Base-by-base conservation (phyloP, 2,888 invertebrate genomes). In the Leucoma salicis region DNA sequence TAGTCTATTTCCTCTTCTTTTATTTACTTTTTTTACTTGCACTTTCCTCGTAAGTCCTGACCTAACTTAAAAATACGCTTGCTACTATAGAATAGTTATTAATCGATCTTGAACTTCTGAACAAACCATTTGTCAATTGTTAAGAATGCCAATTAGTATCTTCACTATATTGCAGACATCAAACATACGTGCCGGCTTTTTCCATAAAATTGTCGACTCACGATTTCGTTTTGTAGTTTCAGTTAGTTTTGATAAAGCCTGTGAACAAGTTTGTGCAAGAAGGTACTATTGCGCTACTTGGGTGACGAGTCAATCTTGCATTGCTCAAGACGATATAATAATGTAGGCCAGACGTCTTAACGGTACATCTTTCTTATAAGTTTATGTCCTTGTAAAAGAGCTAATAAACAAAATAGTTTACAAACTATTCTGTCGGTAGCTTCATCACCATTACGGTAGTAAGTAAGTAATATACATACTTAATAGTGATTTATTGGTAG, bases 331-430 rank as follows among this genome's bases (percentile, higher is more conserved):
- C 41, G 36, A 49, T 48, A 51, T 56, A 57, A 54, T 61, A 65
- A 72, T 68, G 70, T 78, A 61, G 68, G 70, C 63, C 69, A 74
- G 63, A 61, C 57, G 57, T 67, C 65, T 63, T 50, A 46, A 46
- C 53, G 40, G 60, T 63, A 53, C 65, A 70, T 73, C 72, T 70
- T 63, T 49, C 39, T n/a, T n/a, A n/a, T n/a, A n/a, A n/a, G n/a
- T n/a, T n/a, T n/a, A n/a, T n/a, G n/a, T n/a, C n/a, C n/a, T n/a
- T n/a, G n/a, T n/a, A n/a, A n/a, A n/a, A n/a, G n/a, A n/a, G n/a
- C n/a, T n/a, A n/a, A n/a, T n/a, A n/a, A n/a, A n/a, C n/a, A n/a
- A n/a, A n/a, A n/a, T n/a, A n/a, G n/a, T n/a, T n/a, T n/a, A n/a
- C n/a, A n/a, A n/a, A n/a, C n/a, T n/a, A n/a, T n/a, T n/a, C n/a